Evolutionary conservation across 1,140 invertebrate species (phyloP), one percentile per base, ranked within the genome.

Genomic region (Sminthurinus signatus): DNA sequence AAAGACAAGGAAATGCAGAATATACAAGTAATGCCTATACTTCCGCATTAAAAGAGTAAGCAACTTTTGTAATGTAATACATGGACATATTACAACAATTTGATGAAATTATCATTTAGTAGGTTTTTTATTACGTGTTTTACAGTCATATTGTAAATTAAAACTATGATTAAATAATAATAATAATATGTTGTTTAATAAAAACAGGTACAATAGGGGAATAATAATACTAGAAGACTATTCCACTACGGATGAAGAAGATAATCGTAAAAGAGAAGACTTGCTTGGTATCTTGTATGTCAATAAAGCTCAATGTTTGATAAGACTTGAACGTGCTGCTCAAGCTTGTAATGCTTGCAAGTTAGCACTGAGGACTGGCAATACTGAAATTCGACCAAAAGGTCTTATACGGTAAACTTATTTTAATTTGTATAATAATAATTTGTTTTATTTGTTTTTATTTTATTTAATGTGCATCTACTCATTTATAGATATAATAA

Each of bases 151-250:
- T n/a, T n/a, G n/a, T n/a, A n/a, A n/a, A n/a, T n/a, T n/a, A n/a
- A n/a, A n/a, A n/a, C n/a, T n/a, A n/a, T n/a, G n/a, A n/a, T n/a
- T n/a, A n/a, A n/a, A n/a, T n/a, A n/a, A n/a, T n/a, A n/a, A n/a
- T n/a, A n/a, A n/a, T n/a, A n/a, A n/a, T n/a, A n/a, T n/a, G n/a
- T n/a, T n/a, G n/a, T n/a, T n/a, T n/a, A n/a, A n/a, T n/a, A n/a
- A n/a, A n/a, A n/a, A n/a, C n/a, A 59, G 57, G 19, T 59, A 59
- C 23, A n/a, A 2, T 29, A 31, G 21, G 17, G 46, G 25, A 19
- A 51, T 60, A 2, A 21, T 29, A 15, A 25, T 60, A 4, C 25
- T 60, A 17, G 44, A 60, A 36, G 44, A 60, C 31, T 60, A 50
- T 25, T 25, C 59, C 1, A 32, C 39, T 29, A 12, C 8, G 2